Base-by-base conservation (phyloP, 64 coral and sea anemone genomes). In the Montipora efflorescens region DNA sequence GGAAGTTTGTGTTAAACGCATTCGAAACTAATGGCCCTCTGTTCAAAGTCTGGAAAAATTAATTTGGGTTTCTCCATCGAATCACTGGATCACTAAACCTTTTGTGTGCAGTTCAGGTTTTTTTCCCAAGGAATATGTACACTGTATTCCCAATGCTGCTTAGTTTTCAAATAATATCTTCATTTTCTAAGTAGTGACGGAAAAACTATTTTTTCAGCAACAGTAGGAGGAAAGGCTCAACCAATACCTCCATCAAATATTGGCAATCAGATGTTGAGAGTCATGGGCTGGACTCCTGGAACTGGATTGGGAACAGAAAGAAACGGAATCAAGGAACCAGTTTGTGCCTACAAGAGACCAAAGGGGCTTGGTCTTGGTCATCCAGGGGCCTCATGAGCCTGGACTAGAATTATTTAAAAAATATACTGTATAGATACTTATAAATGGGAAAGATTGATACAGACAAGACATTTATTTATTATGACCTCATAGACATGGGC, bases 271-370 rank as follows among this genome's bases (percentile, higher is more conserved):
- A 99, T 99, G 95, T 76, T 99, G 3, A 82, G 95, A 19, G 86
- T 73, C 16, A 99, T 99, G 98, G 98, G 98, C 10, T 99, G 98
- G 98, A 90, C 88, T 75, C 98, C 98, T 13, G 98, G 98, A 12
- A 96, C 92, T 74, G 98, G 98, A 36, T 79, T 99, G 1, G 98
- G 98, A 75, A 84, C 90, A n/a, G 93, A 92, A 59, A 92, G 89
- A 71, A 92, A 75, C 28, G 98, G 98, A 36, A 99, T 96, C 55
- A 83, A 89, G 28, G 92, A 96, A 12, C 98, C 98, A 4, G 88
- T 99, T 3, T 75, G 87, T 51, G 97, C 97, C n/a, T 91, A 79
- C 79, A 67, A 84, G 89, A 93, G 95, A 90, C 97, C 97, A 88
- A 96, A 81, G 59, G 71, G 92, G 79, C 79, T 96, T 22, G 97